These are phyloP conservation scores for Pseudopodoces humilis DNA, from an alignment of 2,113 vertebrate genomes.

Conservation along the genomic window DNA sequence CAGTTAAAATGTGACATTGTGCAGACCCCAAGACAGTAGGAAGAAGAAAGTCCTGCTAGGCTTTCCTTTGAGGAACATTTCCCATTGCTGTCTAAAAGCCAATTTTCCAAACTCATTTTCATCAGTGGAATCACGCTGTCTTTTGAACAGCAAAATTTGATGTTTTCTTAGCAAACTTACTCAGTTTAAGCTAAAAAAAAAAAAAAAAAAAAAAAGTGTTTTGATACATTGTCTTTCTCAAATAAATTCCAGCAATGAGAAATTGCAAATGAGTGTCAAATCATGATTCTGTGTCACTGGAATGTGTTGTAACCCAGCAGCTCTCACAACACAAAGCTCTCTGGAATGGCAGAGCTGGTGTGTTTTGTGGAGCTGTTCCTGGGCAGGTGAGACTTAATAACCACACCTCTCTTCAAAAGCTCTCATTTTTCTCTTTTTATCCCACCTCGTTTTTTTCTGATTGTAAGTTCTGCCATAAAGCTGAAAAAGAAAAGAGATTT, in stretches of 20 bases:
- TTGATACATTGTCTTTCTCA: background rate
- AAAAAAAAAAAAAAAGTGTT: background rate
- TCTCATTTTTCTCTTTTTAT: background rate
- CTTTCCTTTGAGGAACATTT: background rate
- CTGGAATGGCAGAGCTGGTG: background rate
- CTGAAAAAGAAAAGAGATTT: background rate
- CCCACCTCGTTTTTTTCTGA: background rate
- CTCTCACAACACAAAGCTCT: background rate
- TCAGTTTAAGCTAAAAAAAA: background rate
- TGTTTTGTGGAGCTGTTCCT: background rate
- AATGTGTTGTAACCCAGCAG: background rate
- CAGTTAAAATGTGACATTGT: background rate
- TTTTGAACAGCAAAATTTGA: background rate
- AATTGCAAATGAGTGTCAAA: slow-evolving; percentile 23
- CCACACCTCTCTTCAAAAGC: background rate
- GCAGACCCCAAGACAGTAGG: background rate
- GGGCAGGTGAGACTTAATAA: background rate
- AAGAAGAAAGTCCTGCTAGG: background rate
- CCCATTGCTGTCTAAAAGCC: background rate
- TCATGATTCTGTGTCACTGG: background rate
- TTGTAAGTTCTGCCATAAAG: background rate
- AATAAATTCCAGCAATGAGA: background rate
- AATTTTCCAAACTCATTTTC: background rate
- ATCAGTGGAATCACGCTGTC: background rate
- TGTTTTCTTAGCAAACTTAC: background rate